A percentile compares a stretch with the other conserved stretches of the same genome.
Evolutionary conservation across 53 echinoderm and acorn worm genomes (phyloP).

Genomic region (Arbacia lixula): DNA sequence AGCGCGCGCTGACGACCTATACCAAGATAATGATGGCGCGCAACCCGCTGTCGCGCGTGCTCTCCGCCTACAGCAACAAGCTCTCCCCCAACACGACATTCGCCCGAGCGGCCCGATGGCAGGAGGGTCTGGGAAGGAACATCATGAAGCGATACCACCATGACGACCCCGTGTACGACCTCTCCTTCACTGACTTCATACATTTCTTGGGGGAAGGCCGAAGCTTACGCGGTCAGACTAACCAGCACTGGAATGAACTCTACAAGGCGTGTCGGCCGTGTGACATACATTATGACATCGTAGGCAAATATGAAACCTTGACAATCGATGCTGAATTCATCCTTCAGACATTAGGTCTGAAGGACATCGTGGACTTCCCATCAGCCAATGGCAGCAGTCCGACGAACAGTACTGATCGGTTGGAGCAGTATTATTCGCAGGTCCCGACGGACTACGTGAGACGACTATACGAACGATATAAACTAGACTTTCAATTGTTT

Average conservation of each 20-base stretch:
- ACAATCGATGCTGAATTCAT: constrained; percentile 40
- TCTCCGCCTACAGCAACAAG: constrained; percentile 75
- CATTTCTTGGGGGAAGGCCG: neutral
- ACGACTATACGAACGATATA: constrained; percentile 35
- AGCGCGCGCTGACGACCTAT: constrained; percentile 9
- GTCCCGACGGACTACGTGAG: constrained; percentile 29
- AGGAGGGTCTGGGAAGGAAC: constrained; percentile 36
- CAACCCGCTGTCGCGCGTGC: constrained; percentile 63
- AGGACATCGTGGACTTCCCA: constrained; percentile 52
- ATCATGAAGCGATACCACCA: constrained; percentile 33
- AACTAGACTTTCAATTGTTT: constrained; percentile 65
- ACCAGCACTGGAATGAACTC: constrained; percentile 40
- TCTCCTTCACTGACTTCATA: constrained; percentile 20
- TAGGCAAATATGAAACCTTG: constrained; percentile 42
- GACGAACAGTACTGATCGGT: constrained; percentile 54
- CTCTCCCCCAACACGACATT: constrained; percentile 65
- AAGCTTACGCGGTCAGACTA: neutral
- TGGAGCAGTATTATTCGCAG: constrained; percentile 19
- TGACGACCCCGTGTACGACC: neutral
- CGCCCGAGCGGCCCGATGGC: constrained; percentile 49
- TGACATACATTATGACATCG: constrained; percentile 31
- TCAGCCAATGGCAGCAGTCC: constrained; percentile 67
- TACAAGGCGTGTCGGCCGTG: constrained; percentile 34
- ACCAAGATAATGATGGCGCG: constrained; percentile 75
- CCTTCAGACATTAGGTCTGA: constrained; percentile 27